Base-by-base conservation (phyloP, 2,888 invertebrate species). In the Alviniconcha strummeri region DNA sequence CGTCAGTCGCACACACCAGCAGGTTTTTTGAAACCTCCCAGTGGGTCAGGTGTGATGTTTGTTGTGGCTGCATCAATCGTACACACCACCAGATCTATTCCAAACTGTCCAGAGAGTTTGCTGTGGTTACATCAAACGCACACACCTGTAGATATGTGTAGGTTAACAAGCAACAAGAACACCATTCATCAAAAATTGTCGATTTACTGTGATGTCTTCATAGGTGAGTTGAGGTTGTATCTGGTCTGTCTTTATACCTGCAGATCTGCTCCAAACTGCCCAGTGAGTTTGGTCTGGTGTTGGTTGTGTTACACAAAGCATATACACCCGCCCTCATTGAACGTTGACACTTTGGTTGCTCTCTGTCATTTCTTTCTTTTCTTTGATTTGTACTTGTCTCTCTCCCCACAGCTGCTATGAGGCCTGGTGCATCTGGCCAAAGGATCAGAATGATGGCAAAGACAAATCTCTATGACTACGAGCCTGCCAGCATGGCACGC, bases 251-350 rank as follows among this genome's bases (percentile, higher is more conserved):
- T 17, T 17, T 17, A 1, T 75, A 17, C 13, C 81, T 88, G 5
- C 88, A 89, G 84, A 85, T 90, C 69, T 91, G 91, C 83, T 86
- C 88, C 77, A 91, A 90, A 85, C 81, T 91, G 4, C 91, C 91
- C 86, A 90, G 91, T 91, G 79, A 80, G 82, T 67, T 76, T 64
- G 17, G 54, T 75, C 13, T 6, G 36, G 19, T 9, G 2, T 72
- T 72, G 36, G 36, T 36, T 36, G 36, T 36, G 36, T 15, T 5
- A 17, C 17, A 17, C 7, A 52, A 75, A 55, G 17, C 36, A 9
- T 9, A 8, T 3, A 74, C 72, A 74, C 9, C 13, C 17, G 13
- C 52, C 1, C 64, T 64, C 11, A 64, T 64, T 13, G 9, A 64
- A 64, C 4, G 36, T 36, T 64, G 9, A 13, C 54, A 4, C 11